Evolutionary conservation across 2,797 vertebrate species (phyloP), one percentile per base, ranked within the genome.

Genomic region (Sebastiscus albofasciatus): DNA sequence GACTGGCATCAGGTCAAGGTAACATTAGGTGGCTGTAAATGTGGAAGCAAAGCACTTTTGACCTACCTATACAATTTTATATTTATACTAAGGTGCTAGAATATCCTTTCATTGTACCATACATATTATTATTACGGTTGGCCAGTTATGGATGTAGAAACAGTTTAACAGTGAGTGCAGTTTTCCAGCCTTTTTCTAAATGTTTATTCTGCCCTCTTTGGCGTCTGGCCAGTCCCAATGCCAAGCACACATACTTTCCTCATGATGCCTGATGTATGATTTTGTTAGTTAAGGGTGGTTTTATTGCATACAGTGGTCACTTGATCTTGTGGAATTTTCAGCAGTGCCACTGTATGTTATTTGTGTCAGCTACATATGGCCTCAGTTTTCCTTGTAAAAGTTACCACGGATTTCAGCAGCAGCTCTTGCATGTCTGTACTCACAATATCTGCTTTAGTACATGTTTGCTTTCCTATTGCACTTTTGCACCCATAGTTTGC

Each of bases 221-320:
- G 49, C 26, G 1, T 26, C 18, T 18, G 14, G 36, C 61, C 22
- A 16, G 27, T 67, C n/a, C 26, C 7, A 18, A 24, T 13, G 4
- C 54, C 36, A 54, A 65, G 29, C 34, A 49, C 29, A 64, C 55
- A 80, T 55, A 74, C 36, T 83, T 85, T 81, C 71, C 64, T 72
- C 33, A 54, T 81, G 58, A 70, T 2, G 52, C 39, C 60, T 64
- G 26, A 62, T 61, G 33, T 1, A 69, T 39, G 16, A 2, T 61
- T 58, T 68, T 64, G 56, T 67, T 58, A 24, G 58, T 39, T 54
- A 36, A 59, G 22, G 2, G 2, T 31, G 18, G 8, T 79, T 73
- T 61, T 67, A 24, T 39, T 67, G 33, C 29, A 59, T 54, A 11
- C 56, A 27, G 33, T 6, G 11, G 14, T 8, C 27, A 72, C 5